These are phyloP conservation scores for Chlorocebus sabaeus DNA, from an alignment of 2,113 vertebrate genomes.

Conservation along the genomic window DNA sequence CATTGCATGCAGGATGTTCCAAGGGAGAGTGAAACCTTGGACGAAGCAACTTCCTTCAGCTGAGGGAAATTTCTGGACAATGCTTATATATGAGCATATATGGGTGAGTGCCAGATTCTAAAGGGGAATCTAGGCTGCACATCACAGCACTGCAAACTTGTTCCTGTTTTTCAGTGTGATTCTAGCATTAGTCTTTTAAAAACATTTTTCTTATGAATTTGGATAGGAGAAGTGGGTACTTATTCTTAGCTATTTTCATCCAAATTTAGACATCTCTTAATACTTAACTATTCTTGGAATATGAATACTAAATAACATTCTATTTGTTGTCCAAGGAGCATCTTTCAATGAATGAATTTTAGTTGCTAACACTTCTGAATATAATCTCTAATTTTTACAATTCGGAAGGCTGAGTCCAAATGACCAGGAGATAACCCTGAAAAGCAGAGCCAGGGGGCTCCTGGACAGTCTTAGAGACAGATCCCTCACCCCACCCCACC, in stretches of 20 bases:
- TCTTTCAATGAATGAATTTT: not conserved
- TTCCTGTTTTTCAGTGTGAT: not conserved
- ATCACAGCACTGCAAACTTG: not conserved
- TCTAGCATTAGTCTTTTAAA: not conserved
- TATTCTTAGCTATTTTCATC: not conserved
- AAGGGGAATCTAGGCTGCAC: not conserved
- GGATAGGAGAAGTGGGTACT: not conserved
- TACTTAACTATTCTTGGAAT: not conserved
- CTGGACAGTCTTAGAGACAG: no score
- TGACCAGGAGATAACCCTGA: no score
- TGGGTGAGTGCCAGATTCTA: no score
- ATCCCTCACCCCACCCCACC: no score
- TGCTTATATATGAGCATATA: not conserved
- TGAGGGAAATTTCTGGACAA: not conserved
- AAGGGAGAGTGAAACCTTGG: not conserved
- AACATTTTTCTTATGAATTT: not conserved
- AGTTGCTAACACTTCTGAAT: not conserved
- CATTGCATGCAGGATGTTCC: not conserved
- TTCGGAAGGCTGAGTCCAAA: no score
- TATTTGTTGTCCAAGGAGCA: not conserved
- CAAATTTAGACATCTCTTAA: not conserved
- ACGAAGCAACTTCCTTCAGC: not conserved
- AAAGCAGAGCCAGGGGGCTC: no score
- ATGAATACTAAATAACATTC: not conserved
- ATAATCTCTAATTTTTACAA: not conserved